Percentiles rank a stretch among this genome's conserved stretches.
phyloP scores from a whole-genome alignment of 1,140 invertebrate genomes.

The Ephestia elutella region DNA sequence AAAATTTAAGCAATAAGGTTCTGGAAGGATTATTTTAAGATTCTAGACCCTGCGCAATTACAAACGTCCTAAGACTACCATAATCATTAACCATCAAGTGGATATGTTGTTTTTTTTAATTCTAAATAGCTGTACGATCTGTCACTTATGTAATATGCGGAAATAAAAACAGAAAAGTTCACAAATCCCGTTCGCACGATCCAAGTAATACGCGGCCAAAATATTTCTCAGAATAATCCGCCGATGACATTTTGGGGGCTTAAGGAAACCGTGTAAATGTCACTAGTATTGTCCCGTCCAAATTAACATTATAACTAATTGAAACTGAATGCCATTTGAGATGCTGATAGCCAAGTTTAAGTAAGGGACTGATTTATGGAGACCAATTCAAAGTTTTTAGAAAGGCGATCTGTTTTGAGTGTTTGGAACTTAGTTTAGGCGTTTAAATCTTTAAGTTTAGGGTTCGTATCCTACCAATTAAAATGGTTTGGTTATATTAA shows the following conservation, averaged over 20 bases:
- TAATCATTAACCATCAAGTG: no score
- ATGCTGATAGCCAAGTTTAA: not conserved
- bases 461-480: no score
- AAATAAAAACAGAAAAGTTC: not conserved
- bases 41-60: no score
- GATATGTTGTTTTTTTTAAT: no score
- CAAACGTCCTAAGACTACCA: no score
- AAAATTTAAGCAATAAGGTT: no score
- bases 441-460: no score
- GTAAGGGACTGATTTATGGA: not conserved
- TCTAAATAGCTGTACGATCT: no score
- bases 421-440: not conserved
- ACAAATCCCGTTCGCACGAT: constrained; percentile 3
- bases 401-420: not conserved
- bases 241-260: not conserved
- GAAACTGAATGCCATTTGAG: not conserved
- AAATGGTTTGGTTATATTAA: no score
- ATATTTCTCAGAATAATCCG: constrained; percentile 4
- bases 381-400: not conserved
- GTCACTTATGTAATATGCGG: not conserved
- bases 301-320: constrained; percentile 8
- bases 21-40: no score
- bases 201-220: not conserved
- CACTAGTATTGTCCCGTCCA: not conserved
- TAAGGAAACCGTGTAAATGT: constrained; percentile 4